Base-by-base conservation (phyloP, 2,797 vertebrate genomes). In the Danio jaintianensis region DNA sequence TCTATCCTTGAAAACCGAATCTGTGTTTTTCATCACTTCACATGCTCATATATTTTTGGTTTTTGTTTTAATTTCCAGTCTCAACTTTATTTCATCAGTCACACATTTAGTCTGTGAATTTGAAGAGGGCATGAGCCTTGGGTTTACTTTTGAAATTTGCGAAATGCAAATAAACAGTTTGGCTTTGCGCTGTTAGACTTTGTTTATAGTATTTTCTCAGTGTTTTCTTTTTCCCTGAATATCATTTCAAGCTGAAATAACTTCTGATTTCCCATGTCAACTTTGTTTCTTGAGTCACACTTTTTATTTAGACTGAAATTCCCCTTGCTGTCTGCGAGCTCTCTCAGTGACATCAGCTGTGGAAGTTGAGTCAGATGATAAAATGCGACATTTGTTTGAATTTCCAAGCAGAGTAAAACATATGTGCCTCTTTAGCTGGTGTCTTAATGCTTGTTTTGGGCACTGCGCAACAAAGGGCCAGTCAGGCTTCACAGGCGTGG, bases 341-440 rank as follows among this genome's bases (percentile, higher is more conserved):
- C 67, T 11, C 38, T 38, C 47, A 10, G 52, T 67, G 62, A 74
- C 62, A 53, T 63, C 66, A 69, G 15, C 64, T 38, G 15, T 67
- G 62, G 66, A 70, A 48, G 47, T 55, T 70, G 42, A 75, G 6
- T 81, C 64, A 53, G 72, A 63, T 40, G 48, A 36, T 9, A 71
- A 29, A 81, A 63, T 63, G 22, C 62, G 56, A 64, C 16, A 13
- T 70, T 62, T 75, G 70, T 56, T 67, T 67, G 4, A 38, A 58
- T 66, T 75, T 75, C 18, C 62, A 42, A 18, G 36, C 22, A n/a
- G 29, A 22, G 16, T 47, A n/a, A 42, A 13, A 16, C 22, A 36
- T 18, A 4, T 42, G 10, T 1, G 1, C 36, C 12, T 40, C 9
- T 16, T 56, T 12, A 68, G 36, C 0, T 1, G 15, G 47, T 50